Base-by-base conservation (phyloP, 2,113 vertebrate genomes). In the Parotia lawesii region DNA sequence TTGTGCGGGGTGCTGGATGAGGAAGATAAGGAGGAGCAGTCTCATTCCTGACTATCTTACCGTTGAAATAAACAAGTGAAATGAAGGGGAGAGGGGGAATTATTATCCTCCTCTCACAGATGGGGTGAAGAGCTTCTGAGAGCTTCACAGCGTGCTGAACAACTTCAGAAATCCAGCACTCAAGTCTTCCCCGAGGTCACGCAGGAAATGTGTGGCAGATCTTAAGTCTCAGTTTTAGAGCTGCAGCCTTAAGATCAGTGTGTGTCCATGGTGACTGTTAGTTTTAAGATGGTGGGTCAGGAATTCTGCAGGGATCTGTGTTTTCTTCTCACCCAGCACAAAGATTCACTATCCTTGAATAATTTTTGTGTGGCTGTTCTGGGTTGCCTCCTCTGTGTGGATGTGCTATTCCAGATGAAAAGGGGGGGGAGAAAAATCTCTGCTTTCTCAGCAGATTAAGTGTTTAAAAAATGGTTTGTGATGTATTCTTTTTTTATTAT, bases 21-120 rank as follows among this genome's bases (percentile, higher is more conserved):
- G 24, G 53, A 3, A 93, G 96, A 95, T 97, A 97, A 93, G 82
- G 82, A 80, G 62, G 64, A 71, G 61, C 75, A 90, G 79, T 28
- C 53, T 37, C 5, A 1, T 51, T 54, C 75, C 75, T 60, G 66
- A 77, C 80, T 94, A 86, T 93, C 87, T 94, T 60, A 71, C 82
- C 0, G 4, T 81, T 91, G 83, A 95, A 95, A 91, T 73, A 96
- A 95, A 94, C 92, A 96, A 85, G 79, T 53, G 82, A 87, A 85
- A 86, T 87, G 88, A 83, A 94, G 72, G 67, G 22, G 40, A 91
- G 79, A 94, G 78, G 28, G 45, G 11, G 18, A n/a, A 90, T 92
- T 48, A 72, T 76, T 95, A 71, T 90, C 90, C 93, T 74, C 14
- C 16, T 53, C 70, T 88, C 29, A 12, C 90, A 95, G 82, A 84